phyloP scores from a whole-genome alignment of 2,797 vertebrate species.

The Merluccius polli region DNA sequence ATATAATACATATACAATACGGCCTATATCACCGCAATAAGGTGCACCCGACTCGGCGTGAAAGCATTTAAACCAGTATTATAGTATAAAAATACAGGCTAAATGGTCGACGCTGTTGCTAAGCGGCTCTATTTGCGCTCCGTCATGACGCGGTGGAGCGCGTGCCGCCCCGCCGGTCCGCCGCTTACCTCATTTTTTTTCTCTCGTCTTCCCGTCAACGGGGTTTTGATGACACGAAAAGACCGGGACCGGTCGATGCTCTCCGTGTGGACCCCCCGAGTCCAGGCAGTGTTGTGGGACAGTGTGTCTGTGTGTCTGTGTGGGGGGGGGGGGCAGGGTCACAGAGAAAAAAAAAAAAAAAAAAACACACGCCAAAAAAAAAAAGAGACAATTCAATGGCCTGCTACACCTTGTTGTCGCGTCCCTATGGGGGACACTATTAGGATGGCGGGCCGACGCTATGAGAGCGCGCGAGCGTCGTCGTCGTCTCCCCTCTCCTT shows the following conservation, averaged over 20 bases:
- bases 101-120: neutral
- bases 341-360: too few species aligned
- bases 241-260: conserved; percentile 16
- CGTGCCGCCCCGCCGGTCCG: conserved; percentile 43
- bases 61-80: neutral
- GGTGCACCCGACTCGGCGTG: too few species aligned
- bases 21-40: neutral
- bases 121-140: conserved; percentile 36
- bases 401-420: conserved; percentile 26
- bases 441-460: conserved; percentile 49
- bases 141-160: conserved; percentile 64
- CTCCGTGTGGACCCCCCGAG: conserved; percentile 1
- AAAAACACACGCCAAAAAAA: too few species aligned
- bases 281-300: too few species aligned
- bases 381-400: neutral
- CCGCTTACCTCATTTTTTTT: conserved; percentile 77
- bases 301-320: too few species aligned
- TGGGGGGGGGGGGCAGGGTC: too few species aligned
- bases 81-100: neutral
- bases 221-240: conserved; percentile 47
- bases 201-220: conserved; percentile 54
- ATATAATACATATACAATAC: too few species aligned
- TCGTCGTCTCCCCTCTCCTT: conserved; percentile 57
- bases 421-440: conserved; percentile 36
- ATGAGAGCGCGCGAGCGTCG: conserved; percentile 55